Conservation (phyloP, 2,888 invertebrate species). For the Nemurella pictetii region DNA sequence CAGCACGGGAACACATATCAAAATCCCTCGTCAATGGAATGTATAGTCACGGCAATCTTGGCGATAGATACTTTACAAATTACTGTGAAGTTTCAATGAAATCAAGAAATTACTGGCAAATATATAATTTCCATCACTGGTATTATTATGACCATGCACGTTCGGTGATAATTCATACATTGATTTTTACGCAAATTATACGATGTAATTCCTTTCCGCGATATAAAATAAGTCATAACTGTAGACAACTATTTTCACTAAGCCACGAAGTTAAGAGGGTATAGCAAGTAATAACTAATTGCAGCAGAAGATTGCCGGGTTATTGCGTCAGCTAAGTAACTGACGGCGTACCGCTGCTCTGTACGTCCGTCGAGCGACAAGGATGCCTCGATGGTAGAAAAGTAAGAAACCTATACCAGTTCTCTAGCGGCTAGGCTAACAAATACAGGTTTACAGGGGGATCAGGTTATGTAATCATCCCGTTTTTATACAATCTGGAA, state of each 20-base stretch:
- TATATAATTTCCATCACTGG: neutral
- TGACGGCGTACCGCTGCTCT: too few species aligned
- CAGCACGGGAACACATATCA: too few species aligned
- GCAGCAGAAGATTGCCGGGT: neutral
- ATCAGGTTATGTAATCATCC: too few species aligned
- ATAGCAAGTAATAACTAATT: neutral
- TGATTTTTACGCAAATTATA: neutral
- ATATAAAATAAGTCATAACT: neutral
- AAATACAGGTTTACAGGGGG: too few species aligned
- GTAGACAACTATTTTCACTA: neutral
- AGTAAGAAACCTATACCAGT: too few species aligned
- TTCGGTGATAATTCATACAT: neutral
- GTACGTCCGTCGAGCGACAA: too few species aligned
- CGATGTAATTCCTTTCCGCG: neutral
- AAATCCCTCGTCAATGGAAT: too few species aligned
- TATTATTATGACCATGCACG: neutral
- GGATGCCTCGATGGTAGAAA: too few species aligned
- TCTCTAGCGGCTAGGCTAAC: too few species aligned
- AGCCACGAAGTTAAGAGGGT: neutral
- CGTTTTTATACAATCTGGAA: too few species aligned
- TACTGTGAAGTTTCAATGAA: neutral
- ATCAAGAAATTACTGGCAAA: neutral
- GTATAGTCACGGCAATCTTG: too few species aligned
- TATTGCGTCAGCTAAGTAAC: too few species aligned
- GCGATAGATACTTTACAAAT: neutral